These are phyloP conservation scores for Dendrocincla tyrannina DNA, from an alignment of 2,797 vertebrate genomes.

Conservation along the genomic window DNA sequence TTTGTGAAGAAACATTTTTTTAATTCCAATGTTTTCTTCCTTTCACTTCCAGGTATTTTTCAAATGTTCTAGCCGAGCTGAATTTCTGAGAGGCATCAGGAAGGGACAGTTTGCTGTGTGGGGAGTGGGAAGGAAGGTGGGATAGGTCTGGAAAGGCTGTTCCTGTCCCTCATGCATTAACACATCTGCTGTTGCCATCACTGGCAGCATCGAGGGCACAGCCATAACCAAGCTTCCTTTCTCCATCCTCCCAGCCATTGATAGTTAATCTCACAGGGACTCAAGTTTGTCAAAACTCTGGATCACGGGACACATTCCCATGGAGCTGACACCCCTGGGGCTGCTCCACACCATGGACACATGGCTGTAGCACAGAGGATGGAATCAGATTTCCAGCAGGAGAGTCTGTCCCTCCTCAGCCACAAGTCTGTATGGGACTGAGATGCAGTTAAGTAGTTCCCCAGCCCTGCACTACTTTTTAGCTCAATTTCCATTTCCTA, in stretches of 20 bases:
- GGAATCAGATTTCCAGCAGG: rapidly evolving
- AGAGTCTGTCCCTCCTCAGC: background rate
- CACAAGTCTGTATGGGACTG: background rate
- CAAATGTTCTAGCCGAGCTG: background rate
- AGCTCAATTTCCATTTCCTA: constrained; percentile 40
- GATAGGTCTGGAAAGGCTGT: background rate
- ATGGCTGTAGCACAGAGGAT: background rate
- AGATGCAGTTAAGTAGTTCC: background rate
- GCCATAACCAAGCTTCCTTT: background rate
- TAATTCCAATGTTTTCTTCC: background rate
- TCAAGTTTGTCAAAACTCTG: background rate
- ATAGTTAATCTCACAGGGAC: background rate
- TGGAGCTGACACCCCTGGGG: background rate
- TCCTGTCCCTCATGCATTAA: background rate
- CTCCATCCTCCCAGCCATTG: background rate
- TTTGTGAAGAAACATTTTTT: background rate
- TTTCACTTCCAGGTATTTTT: background rate
- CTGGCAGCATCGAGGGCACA: background rate
- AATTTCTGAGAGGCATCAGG: background rate
- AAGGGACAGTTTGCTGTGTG: background rate
- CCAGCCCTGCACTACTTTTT: background rate
- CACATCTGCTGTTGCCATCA: background rate
- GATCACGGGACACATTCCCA: rapidly evolving
- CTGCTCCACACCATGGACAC: background rate
- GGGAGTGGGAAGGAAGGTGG: background rate